Evolutionary conservation across 2,113 vertebrate genomes (phyloP), one percentile per base, ranked within the genome.

Genomic region (Salminus brasiliensis): DNA sequence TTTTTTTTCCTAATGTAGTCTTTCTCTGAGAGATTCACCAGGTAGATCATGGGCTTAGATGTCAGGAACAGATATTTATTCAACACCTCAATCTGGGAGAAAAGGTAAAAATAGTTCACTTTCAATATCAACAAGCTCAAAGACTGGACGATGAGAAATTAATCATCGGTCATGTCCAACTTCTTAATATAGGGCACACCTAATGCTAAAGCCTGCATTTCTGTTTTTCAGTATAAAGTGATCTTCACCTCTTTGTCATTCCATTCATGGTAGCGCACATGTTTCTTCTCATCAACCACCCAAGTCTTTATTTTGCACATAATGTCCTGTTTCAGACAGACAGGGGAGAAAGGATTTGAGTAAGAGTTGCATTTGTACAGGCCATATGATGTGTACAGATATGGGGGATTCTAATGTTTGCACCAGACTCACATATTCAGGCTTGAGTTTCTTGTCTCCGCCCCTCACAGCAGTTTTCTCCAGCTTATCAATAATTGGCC

Each of bases 1-100:
- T 99, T 99, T 94, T 99, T 99, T 93, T 97, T 99, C 81, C 97
- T 95, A 85, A 99, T 96, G 93, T 97, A 99, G 90, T 98, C 97
- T 90, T 92, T 94, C 87, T 99, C 98, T 16, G 97, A 99, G 74
- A 99, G 96, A 87, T 99, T 99, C 85, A 99, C 95, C 93, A 99
- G 93, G 86, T 99, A 99, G 84, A 98, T 96, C 98, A 99, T 99
- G 15, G 98, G 98, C 92, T 99, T 99, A 80, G 98, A 99, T 63
- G 97, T 99, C 88, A 99, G 93, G 87, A 99, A 95, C 90, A 99
- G 93, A 89, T 99, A 92, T 90, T 98, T 98, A 92, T 99, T 99
- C 90, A 99, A 90, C 65, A 98, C 97, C 68, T 99, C 97, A 83
- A 98, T 98, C 98, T 99, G 87, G 36, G 78, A n/a, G 9, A 62